These are phyloP conservation scores for Trematomus bernacchii DNA, from an alignment of 2,797 vertebrate species.

Conservation along the genomic window DNA sequence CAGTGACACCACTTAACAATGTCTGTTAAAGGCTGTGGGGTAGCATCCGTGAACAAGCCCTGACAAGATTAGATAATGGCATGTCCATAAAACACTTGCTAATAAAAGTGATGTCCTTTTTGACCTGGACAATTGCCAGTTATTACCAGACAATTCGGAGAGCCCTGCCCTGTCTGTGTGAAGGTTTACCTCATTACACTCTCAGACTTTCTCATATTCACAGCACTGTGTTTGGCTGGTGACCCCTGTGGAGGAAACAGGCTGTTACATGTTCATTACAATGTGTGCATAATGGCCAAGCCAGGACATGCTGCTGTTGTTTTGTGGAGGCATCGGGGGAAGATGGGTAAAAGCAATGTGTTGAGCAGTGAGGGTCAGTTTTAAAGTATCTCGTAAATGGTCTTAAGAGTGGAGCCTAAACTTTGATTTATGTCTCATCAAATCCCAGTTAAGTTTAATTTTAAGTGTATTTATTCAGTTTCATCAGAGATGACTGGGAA, in stretches of 20 bases:
- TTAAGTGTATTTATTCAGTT: background rate
- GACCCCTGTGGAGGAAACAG: conserved; percentile 25
- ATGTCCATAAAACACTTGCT: background rate
- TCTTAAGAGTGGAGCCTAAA: background rate
- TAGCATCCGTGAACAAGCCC: background rate
- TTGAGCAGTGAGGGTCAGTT: background rate
- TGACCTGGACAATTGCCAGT: conserved; percentile 1
- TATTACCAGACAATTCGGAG: conserved; percentile 1
- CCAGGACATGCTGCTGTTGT: conserved; percentile 25
- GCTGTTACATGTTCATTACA: conserved; percentile 44
- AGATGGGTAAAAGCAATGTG: too few species aligned
- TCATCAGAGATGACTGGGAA: background rate
- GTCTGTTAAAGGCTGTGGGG: background rate
- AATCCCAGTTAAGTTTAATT: background rate
- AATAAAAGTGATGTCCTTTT: conserved; percentile 19
- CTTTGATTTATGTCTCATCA: background rate
- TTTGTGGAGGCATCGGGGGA: conserved; percentile 1
- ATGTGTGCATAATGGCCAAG: conserved; percentile 16
- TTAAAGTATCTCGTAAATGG: conserved; percentile 2
- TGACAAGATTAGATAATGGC: background rate
- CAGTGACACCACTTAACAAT: background rate
- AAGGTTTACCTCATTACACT: conserved; percentile 11
- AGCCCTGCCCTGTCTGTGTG: conserved; percentile 32
- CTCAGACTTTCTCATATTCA: conserved; percentile 42
- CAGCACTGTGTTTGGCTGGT: background rate